Evolutionary conservation across 2,888 invertebrate genomes (phyloP).

Genomic region (Amphipyra tragopoginis): DNA sequence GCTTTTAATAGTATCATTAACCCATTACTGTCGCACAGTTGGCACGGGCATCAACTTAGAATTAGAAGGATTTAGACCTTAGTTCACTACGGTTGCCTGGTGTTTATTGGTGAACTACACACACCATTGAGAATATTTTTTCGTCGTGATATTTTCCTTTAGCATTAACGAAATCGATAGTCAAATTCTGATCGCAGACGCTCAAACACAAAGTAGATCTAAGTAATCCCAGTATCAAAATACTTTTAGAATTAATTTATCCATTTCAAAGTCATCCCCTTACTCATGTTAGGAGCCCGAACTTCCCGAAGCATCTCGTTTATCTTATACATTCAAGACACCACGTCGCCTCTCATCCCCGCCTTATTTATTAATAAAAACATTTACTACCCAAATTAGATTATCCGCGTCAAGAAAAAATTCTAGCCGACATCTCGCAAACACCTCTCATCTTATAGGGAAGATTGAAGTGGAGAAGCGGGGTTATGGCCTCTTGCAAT

Average conservation of each 20-base stretch:
- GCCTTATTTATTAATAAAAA: conserved; percentile 70
- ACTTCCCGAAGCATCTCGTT: conserved; percentile 40
- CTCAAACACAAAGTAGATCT: too few species aligned
- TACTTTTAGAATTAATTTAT: conserved; percentile 22
- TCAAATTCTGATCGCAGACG: too few species aligned
- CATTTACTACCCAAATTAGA: conserved; percentile 66
- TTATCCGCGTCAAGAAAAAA: conserved; percentile 65
- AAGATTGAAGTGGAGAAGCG: conserved; percentile 67
- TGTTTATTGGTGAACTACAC: too few species aligned
- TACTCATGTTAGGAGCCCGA: conserved; percentile 23
- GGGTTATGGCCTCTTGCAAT: conserved; percentile 75
- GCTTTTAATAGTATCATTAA: too few species aligned
- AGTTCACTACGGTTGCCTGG: too few species aligned
- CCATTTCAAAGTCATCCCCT: conserved; percentile 31
- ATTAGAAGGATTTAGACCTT: too few species aligned
- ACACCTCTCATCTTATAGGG: conserved; percentile 65
- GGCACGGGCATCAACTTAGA: too few species aligned
- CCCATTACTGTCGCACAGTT: too few species aligned
- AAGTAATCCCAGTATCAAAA: too few species aligned
- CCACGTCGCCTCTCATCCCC: conserved; percentile 54
- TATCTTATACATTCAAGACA: conserved; percentile 57
- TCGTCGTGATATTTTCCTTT: too few species aligned
- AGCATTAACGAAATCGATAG: too few species aligned
- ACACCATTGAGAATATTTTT: too few species aligned
- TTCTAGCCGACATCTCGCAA: conserved; percentile 58